Conservation (phyloP, 2,797 vertebrate genomes). For the Rhinatrema bivittatum region DNA sequence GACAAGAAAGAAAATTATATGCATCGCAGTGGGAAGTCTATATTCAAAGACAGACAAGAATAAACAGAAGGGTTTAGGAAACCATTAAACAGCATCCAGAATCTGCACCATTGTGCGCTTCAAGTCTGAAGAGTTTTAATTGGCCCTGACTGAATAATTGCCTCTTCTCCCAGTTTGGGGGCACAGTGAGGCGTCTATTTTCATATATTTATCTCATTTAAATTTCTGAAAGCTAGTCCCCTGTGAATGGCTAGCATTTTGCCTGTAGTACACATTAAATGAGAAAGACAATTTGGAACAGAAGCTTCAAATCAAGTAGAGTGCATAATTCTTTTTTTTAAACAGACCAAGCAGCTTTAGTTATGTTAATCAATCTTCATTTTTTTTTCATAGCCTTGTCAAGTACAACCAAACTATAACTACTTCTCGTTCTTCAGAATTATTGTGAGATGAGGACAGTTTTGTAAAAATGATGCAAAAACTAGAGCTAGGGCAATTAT, state of each 20-base stretch:
- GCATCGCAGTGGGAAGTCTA: neutral
- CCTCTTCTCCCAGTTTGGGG: neutral
- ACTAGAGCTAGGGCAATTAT: too few species aligned
- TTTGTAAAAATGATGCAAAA: too few species aligned
- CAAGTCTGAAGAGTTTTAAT: neutral
- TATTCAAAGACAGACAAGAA: conserved; percentile 2
- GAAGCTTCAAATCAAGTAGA: neutral
- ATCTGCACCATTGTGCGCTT: neutral
- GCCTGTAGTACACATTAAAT: neutral
- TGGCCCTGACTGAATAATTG: neutral
- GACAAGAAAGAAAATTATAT: neutral
- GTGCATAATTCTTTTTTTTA: too few species aligned
- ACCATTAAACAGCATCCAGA: neutral
- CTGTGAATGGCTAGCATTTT: neutral
- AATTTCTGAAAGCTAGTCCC: neutral
- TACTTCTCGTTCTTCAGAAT: too few species aligned
- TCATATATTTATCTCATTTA: neutral
- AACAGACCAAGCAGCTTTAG: too few species aligned
- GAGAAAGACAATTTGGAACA: neutral
- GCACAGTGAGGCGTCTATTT: neutral
- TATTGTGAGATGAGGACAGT: too few species aligned
- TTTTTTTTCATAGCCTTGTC: too few species aligned
- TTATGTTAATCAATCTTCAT: too few species aligned
- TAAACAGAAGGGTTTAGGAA: neutral
- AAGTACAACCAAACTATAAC: too few species aligned